phyloP scores from a whole-genome alignment of 1,140 invertebrate genomes.

The Panagrolaimus sp. region DNA sequence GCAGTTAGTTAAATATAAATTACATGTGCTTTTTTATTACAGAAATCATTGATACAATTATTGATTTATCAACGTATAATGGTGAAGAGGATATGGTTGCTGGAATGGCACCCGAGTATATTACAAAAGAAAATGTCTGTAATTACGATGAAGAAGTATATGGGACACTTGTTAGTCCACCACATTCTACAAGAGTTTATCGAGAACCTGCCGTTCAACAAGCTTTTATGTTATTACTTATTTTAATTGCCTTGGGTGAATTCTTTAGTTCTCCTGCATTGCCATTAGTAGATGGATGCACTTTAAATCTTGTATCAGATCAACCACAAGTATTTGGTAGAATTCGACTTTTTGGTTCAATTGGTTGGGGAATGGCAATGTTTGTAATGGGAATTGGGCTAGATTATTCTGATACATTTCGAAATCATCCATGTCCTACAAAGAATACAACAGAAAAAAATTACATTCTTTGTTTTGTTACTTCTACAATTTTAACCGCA shows the following conservation, averaged over 20 bases:
- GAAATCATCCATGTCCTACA: constrained; percentile 72
- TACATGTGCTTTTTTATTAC: too few species aligned
- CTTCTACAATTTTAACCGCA: constrained; percentile 92
- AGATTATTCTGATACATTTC: constrained; percentile 84
- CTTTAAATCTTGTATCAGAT: constrained; percentile 46
- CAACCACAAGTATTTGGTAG: constrained; percentile 37
- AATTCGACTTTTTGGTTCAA: constrained; percentile 94
- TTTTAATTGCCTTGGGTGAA: constrained; percentile 89
- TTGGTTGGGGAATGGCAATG: constrained; percentile 90
- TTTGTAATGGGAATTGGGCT: constrained; percentile 96
- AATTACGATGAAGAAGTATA: constrained; percentile 72
- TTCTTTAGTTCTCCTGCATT: constrained; percentile 94
- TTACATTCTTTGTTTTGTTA: constrained; percentile 88
- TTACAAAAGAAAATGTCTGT: constrained; percentile 61
- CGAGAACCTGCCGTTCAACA: constrained; percentile 79
- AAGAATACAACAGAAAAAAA: constrained; percentile 88
- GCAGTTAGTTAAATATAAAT: background rate
- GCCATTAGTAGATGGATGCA: constrained; percentile 84
- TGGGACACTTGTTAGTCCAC: constrained; percentile 76
- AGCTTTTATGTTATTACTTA: constrained; percentile 83
- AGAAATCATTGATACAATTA: constrained; percentile 51
- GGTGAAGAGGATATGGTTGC: constrained; percentile 46
- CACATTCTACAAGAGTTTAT: constrained; percentile 88
- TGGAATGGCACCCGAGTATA: constrained; percentile 51
- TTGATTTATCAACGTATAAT: constrained; percentile 52